Evolutionary conservation across 92 coral and sea anemone genomes (phyloP), one percentile per base, ranked within the genome.

Genomic region (Siderastrea siderea): DNA sequence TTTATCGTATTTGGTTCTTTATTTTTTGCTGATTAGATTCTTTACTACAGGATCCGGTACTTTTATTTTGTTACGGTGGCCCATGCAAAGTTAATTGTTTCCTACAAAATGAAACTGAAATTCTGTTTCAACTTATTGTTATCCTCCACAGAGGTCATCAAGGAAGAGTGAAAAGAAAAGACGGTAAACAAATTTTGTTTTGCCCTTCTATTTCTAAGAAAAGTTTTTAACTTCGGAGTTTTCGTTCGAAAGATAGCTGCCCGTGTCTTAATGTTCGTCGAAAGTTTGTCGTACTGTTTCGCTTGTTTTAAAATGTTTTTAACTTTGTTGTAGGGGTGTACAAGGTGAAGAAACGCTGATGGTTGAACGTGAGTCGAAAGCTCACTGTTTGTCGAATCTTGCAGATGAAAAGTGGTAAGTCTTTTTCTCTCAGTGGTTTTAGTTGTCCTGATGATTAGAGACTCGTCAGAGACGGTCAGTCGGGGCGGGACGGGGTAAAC

Each of bases 311-410:
- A 12, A 49, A 6, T 44, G 48, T 13, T 80, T 66, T 66, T 51
- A 14, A 46, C 0, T 85, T 14, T 74, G 1, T 47, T 44, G 3
- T 74, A 88, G 93, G 75, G 79, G 85, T 47, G 65, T 77, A 47
- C 68, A 79, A 14, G 90, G 84, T 44, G 95, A 89, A 46, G 97
- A 94, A 71, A 65, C 84, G 46, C 60, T 92, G 45, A 89, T 91
- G 63, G 95, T 89, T 71, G 95, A 94, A 73, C 84, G 97, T 9
- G 95, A 94, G 72, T 92, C 97, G 1, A 94, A 94, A 80, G 97
- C 97, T n/a, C 81, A 82, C 68, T 80, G 86, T 70, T 57, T 92
- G 65, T 85, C 93, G 54, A 75, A 90, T 55, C 63, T 89, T 12
- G 91, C 89, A 15, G 91, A 89, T 67, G 93, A 90, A 57, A 77